Conservation (phyloP, 2,113 vertebrate genomes). For the Phalacrocorax aristotelis region DNA sequence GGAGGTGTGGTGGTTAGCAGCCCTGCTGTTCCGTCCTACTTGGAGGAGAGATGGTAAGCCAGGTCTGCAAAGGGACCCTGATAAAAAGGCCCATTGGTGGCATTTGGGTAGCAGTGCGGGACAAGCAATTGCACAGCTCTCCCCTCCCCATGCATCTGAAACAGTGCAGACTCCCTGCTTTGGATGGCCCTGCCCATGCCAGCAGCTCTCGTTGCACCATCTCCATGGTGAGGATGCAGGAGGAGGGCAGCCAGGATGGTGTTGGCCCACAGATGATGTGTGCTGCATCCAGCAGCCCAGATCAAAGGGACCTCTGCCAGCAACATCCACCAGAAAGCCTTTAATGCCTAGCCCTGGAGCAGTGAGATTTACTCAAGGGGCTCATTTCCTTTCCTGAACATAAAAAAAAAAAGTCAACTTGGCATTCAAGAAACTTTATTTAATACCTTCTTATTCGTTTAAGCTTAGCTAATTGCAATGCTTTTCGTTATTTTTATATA, state of each 20-base stretch:
- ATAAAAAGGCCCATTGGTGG: background rate
- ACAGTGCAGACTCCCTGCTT: background rate
- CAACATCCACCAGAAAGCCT: background rate
- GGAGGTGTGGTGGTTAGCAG: background rate
- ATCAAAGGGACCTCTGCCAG: conserved; percentile 18
- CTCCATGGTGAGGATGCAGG: background rate
- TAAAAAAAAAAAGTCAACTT: background rate
- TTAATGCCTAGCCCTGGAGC: conserved; percentile 2
- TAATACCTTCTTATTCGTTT: background rate
- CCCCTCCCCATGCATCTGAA: background rate
- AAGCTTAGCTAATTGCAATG: conserved; percentile 3
- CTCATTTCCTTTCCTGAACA: background rate
- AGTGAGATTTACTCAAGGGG: conserved; percentile 7
- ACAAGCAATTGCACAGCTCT: background rate
- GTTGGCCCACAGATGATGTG: background rate
- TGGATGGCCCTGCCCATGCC: background rate
- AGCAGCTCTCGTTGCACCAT: background rate
- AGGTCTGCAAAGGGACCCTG: background rate
- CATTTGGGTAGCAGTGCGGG: background rate
- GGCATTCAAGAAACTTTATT: conserved; percentile 1
- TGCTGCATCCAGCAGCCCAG: background rate
- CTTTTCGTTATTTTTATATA: background rate
- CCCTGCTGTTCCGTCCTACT: background rate
- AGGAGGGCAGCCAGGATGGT: background rate
- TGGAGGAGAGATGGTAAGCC: background rate